Evolutionary conservation across 2,113 vertebrate species (phyloP).

Genomic region (Tichodroma muraria): DNA sequence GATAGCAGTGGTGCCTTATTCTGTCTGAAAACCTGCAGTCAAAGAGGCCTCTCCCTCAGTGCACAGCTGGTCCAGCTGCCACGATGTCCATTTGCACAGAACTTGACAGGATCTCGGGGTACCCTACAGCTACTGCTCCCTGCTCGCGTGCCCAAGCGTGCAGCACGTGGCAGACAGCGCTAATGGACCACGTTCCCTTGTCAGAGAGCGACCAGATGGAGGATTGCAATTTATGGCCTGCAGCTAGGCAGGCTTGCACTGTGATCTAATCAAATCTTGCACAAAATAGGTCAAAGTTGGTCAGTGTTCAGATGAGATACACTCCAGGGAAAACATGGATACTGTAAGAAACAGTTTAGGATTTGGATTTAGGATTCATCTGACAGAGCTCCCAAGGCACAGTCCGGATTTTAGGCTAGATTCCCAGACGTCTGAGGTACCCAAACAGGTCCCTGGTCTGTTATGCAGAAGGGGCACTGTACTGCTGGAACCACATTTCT

Average conservation of each 20-base stretch:
- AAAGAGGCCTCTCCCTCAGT: neutral
- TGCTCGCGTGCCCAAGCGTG: neutral
- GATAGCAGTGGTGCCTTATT: neutral
- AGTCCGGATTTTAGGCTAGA: neutral
- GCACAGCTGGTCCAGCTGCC: neutral
- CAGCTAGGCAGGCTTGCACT: conserved; percentile 13
- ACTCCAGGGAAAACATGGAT: conserved; percentile 3
- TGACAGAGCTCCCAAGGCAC: neutral
- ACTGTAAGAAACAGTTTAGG: neutral
- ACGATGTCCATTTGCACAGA: neutral
- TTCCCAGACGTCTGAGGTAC: neutral
- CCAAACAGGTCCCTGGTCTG: neutral
- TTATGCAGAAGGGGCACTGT: neutral
- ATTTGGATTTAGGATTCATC: neutral
- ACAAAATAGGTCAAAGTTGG: conserved; percentile 33
- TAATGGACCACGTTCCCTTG: neutral
- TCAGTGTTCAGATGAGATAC: neutral
- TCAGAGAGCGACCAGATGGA: conserved; percentile 2
- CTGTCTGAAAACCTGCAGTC: neutral
- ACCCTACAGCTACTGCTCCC: neutral
- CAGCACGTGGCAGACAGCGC: neutral
- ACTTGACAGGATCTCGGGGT: neutral
- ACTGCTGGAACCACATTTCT: neutral
- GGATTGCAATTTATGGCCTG: conserved; percentile 29
- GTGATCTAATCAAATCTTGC: conserved; percentile 47